phyloP scores from a whole-genome alignment of 1,140 invertebrate genomes.

The Phocides pigmalion region DNA sequence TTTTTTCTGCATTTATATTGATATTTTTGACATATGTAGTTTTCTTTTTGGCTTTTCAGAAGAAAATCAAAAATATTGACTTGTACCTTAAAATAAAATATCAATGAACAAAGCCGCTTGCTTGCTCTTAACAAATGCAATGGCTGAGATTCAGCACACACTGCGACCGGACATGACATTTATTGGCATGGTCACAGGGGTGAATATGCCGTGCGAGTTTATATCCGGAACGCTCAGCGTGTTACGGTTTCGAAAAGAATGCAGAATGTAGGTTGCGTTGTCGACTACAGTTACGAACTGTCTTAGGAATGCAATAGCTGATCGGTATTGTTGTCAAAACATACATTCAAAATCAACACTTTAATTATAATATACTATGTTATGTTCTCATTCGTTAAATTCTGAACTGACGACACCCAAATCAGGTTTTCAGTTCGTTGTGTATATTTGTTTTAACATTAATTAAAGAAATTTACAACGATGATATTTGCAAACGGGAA shows the following conservation, averaged over 20 bases:
- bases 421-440: too few species aligned
- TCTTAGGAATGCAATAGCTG: conserved; percentile 68
- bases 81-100: conserved; percentile 55
- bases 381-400: conserved; percentile 30
- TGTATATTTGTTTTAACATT: too few species aligned
- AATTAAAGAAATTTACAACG: too few species aligned
- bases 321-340: conserved; percentile 69
- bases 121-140: conserved; percentile 76
- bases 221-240: conserved; percentile 78
- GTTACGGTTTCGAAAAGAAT: conserved; percentile 83
- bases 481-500: too few species aligned
- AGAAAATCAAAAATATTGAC: conserved; percentile 35
- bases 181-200: conserved; percentile 59
- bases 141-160: conserved; percentile 50
- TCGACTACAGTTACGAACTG: conserved; percentile 76
- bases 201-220: conserved; percentile 64
- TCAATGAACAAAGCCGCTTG: conserved; percentile 60
- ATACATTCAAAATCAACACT: conserved; percentile 25
- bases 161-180: conserved; percentile 57
- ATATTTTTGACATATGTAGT: too few species aligned
- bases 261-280: conserved; percentile 78
- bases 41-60: too few species aligned
- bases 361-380: conserved; percentile 35
- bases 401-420: too few species aligned
- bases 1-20: too few species aligned